Percentiles rank a stretch among this genome's conserved stretches.
Conservation (phyloP, 2,797 vertebrate species). For the Neosilurus hyrtlii region DNA sequence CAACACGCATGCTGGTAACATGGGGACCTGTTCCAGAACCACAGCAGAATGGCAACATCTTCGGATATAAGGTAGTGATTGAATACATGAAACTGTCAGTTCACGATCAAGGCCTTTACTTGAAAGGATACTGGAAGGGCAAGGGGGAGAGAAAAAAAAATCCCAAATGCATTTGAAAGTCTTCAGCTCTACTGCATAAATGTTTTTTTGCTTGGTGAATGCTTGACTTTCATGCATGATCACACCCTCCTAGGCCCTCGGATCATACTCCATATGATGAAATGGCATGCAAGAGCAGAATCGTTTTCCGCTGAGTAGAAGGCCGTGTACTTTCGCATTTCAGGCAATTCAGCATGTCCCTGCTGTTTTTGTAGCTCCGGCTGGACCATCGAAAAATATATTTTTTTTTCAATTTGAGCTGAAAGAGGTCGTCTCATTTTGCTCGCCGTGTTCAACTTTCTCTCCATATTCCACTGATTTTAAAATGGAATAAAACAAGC, state of each 20-base stretch:
- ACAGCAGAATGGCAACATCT: constrained; percentile 87
- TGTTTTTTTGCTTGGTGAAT: constrained; percentile 43
- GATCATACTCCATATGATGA: constrained; percentile 62
- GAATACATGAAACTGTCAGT: not conserved
- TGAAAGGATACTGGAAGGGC: not conserved
- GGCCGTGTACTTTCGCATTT: constrained; percentile 32
- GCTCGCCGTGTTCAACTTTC: constrained; percentile 13
- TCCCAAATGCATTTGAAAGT: constrained; percentile 27
- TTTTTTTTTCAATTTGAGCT: constrained; percentile 31
- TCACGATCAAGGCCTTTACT: not conserved
- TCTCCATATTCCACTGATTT: constrained; percentile 22
- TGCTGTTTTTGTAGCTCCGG: constrained; percentile 31
- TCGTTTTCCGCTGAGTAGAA: constrained; percentile 30
- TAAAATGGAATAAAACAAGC: constrained; percentile 15
- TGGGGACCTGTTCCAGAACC: constrained; percentile 82
- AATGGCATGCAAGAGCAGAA: constrained; percentile 65
- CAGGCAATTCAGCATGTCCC: constrained; percentile 23
- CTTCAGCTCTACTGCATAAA: constrained; percentile 42
- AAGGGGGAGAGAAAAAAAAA: not conserved
- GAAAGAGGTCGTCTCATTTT: constrained; percentile 23
- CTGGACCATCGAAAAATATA: constrained; percentile 8
- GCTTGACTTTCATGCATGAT: constrained; percentile 45
- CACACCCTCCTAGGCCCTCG: constrained; percentile 31
- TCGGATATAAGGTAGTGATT: constrained; percentile 88
- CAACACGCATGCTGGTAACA: constrained; percentile 85